Conservation (phyloP, 2,888 invertebrate genomes). For the Eutolmus rufibarbis region DNA sequence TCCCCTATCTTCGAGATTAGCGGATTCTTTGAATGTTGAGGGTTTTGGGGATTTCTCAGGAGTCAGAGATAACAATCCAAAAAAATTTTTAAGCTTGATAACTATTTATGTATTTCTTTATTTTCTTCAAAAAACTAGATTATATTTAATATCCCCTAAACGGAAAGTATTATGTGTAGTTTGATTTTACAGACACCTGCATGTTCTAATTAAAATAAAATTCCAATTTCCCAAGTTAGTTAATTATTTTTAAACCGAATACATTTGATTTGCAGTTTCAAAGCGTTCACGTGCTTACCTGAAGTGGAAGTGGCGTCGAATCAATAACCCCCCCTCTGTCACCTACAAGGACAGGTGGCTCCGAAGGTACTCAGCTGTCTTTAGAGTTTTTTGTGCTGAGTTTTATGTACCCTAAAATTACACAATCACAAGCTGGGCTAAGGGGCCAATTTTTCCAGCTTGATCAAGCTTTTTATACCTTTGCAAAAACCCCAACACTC, state of each 20-base stretch:
- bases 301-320: background rate
- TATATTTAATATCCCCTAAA: too few species aligned
- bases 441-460: background rate
- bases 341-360: background rate
- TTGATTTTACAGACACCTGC: too few species aligned
- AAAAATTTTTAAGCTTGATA: too few species aligned
- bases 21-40: too few species aligned
- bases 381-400: background rate
- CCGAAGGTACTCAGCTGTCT: background rate
- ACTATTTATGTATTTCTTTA: too few species aligned
- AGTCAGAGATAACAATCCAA: too few species aligned
- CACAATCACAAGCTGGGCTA: background rate
- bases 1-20: too few species aligned
- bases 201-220: background rate
- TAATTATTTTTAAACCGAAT: background rate
- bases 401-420: background rate
- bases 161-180: too few species aligned
- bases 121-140: too few species aligned
- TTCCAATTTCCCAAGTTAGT: background rate
- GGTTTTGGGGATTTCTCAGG: too few species aligned
- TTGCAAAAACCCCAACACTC: background rate
- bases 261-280: background rate
- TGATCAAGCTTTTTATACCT: background rate
- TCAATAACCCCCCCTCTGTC: background rate
- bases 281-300: background rate